These are phyloP conservation scores for Drosophila pandora DNA, from an alignment of 1,140 invertebrate species.

Conservation along the genomic window DNA sequence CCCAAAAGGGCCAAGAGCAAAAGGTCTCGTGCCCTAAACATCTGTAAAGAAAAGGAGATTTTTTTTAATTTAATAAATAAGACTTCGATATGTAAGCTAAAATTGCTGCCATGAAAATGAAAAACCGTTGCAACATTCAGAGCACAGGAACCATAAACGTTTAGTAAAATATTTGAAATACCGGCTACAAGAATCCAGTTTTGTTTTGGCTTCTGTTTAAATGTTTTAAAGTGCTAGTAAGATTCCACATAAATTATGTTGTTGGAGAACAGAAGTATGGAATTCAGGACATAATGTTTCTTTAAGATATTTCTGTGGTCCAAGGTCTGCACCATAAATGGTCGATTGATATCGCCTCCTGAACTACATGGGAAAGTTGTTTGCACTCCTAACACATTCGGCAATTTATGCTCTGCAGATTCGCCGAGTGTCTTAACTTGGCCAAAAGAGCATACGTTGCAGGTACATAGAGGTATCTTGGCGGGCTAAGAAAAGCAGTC, in stretches of 20 bases:
- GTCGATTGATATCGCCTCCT: conserved; percentile 30
- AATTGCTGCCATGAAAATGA: too few relatives aligned
- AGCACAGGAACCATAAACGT: not conserved
- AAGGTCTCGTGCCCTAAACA: conserved; percentile 25
- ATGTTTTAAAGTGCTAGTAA: not conserved
- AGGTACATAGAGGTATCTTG: not conserved
- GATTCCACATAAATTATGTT: not conserved
- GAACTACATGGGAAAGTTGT: conserved; percentile 41
- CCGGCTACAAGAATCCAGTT: not conserved
- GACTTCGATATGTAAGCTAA: not conserved
- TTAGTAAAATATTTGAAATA: not conserved
- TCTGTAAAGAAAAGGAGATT: conserved; percentile 32
- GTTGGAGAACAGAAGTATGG: conserved; percentile 12
- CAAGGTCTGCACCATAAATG: conserved; percentile 32
- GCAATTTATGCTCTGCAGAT: conserved; percentile 26
- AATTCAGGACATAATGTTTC: conserved; percentile 22
- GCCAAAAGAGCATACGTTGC: conserved; percentile 18
- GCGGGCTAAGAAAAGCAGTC: conserved; percentile 10
- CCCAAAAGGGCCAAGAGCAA: conserved; percentile 48
- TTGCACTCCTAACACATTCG: conserved; percentile 38
- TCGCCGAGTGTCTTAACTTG: conserved; percentile 9
- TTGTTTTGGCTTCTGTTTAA: not conserved
- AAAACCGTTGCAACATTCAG: not conserved
- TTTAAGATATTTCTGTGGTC: conserved; percentile 13
- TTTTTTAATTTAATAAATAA: too few relatives aligned